Conservation (phyloP, 2,888 invertebrate genomes). For the Deilephila porcellus region DNA sequence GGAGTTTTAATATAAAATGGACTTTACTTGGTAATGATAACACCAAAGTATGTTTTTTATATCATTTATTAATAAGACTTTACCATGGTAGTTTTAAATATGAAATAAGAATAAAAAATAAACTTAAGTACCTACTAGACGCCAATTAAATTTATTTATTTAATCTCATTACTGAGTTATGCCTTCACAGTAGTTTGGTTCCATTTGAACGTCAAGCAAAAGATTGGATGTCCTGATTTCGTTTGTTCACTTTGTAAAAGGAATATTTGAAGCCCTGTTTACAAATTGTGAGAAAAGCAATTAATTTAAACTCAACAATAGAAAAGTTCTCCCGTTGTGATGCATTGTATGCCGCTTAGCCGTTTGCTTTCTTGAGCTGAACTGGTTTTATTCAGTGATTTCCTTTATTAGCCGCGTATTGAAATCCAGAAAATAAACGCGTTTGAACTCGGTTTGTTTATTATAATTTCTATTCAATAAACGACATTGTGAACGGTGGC, state of each 20-base stretch:
- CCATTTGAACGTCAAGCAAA: not conserved
- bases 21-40: too few relatives aligned
- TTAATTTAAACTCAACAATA: constrained; percentile 80
- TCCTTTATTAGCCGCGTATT: constrained; percentile 78
- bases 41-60: too few relatives aligned
- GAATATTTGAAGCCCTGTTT: constrained; percentile 62
- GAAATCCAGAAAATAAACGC: constrained; percentile 58
- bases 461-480: constrained; percentile 45
- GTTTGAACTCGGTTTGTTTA: constrained; percentile 51
- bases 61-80: too few relatives aligned
- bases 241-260: constrained; percentile 53
- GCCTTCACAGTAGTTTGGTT: not conserved
- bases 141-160: not conserved
- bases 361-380: constrained; percentile 74
- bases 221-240: constrained; percentile 44
- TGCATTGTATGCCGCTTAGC: constrained; percentile 77
- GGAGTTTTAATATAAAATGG: too few relatives aligned
- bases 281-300: constrained; percentile 72
- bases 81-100: too few relatives aligned
- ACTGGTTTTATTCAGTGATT: constrained; percentile 68
- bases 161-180: not conserved
- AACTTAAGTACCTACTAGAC: too few relatives aligned
- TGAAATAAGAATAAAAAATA: too few relatives aligned
- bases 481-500: not conserved
- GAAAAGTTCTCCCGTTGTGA: constrained; percentile 77